These are phyloP conservation scores for Athetis lepigone DNA, from an alignment of 2,888 invertebrate species.

Conservation along the genomic window DNA sequence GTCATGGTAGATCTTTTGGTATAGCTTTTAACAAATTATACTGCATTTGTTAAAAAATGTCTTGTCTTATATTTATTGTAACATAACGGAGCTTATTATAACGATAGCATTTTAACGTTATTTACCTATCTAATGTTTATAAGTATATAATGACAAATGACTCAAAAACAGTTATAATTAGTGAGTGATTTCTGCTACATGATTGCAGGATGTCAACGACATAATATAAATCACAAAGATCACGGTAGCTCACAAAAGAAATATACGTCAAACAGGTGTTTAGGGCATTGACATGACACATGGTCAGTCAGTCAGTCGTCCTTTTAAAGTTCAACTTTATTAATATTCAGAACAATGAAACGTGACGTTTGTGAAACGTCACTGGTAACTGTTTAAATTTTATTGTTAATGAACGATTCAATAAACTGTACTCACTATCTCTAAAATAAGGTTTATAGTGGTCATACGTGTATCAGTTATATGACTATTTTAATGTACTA, in stretches of 20 bases:
- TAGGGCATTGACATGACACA: conserved; percentile 29
- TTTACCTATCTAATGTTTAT: too few species aligned
- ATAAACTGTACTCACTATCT: conserved; percentile 38
- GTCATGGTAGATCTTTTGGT: background rate
- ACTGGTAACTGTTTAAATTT: conserved; percentile 44
- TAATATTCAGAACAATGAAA: conserved; percentile 43
- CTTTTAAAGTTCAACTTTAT: conserved; percentile 38
- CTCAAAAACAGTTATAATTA: too few species aligned
- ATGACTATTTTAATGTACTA: conserved; percentile 41
- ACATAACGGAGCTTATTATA: too few species aligned
- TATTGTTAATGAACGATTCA: conserved; percentile 47
- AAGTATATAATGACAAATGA: too few species aligned
- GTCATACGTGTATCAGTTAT: conserved; percentile 30
- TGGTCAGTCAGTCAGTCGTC: conserved; percentile 39
- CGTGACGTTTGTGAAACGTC: conserved; percentile 30
- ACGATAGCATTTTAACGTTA: too few species aligned
- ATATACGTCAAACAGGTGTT: conserved; percentile 32
- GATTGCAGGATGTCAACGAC: conserved; percentile 17
- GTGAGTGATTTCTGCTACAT: background rate
- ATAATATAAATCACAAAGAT: conserved; percentile 5
- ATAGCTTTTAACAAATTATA: conserved; percentile 5
- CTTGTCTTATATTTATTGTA: too few species aligned
- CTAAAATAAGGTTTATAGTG: conserved; percentile 22
- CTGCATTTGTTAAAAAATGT: too few species aligned
- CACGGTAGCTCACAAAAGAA: conserved; percentile 10